Conservation (phyloP, 2,113 vertebrate genomes). For the Mellivora capensis region DNA sequence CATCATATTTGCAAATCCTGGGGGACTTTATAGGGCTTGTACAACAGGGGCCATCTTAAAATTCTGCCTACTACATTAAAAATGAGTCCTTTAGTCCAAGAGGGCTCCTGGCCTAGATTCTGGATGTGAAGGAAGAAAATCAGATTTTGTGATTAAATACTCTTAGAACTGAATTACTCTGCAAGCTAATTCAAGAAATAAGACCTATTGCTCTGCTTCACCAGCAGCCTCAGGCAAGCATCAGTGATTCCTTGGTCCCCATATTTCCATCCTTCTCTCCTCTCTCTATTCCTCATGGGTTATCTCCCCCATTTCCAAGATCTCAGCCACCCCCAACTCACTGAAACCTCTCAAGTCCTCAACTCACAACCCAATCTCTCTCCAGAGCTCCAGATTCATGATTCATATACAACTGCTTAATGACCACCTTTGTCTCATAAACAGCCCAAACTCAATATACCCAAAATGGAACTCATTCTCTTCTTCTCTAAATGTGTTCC, state of each 20-base stretch:
- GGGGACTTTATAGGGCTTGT: background rate
- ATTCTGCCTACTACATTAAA: background rate
- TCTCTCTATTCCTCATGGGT: background rate
- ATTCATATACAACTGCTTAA: background rate
- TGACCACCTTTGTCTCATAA: background rate
- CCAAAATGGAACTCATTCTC: background rate
- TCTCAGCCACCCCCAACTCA: background rate
- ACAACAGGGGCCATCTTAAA: background rate
- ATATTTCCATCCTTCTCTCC: background rate
- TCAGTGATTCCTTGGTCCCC: no score
- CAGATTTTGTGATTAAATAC: background rate
- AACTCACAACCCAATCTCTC: background rate
- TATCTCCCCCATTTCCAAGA: background rate
- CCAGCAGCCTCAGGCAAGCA: background rate
- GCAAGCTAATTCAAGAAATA: background rate
- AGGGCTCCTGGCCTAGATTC: background rate
- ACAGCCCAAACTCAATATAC: background rate
- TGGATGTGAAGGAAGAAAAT: background rate
- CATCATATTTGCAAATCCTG: background rate
- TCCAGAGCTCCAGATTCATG: background rate
- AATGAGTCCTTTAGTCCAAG: background rate
- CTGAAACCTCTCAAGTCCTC: background rate
- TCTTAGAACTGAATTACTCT: background rate
- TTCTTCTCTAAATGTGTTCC: background rate
- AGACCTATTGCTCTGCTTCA: background rate